A percentile compares a stretch with the other conserved stretches of the same genome.
phyloP scores from a whole-genome alignment of 2,888 invertebrate genomes.

The Apamea sordens region DNA sequence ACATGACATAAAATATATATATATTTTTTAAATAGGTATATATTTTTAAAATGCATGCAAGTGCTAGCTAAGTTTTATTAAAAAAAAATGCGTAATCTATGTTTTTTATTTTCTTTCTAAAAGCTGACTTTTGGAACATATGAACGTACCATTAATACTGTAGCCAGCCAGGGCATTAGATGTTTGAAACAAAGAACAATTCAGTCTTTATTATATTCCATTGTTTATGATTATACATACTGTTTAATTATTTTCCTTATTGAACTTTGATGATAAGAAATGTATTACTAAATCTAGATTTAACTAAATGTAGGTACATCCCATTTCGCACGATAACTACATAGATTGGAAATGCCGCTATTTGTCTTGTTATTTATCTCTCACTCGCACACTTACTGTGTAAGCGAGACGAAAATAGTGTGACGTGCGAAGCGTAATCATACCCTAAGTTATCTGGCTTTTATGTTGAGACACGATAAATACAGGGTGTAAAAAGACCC shows the following conservation, averaged over 20 bases:
- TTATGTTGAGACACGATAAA: background rate
- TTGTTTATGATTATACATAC: conserved; percentile 8
- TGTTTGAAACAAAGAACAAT: conserved; percentile 57
- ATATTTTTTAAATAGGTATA: background rate
- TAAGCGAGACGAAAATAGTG: conserved; percentile 4
- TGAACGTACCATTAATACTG: conserved; percentile 58
- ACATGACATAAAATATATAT: background rate
- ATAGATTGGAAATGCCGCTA: background rate
- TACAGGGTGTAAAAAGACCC: conserved; percentile 1
- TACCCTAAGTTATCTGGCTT: background rate
- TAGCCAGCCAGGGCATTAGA: conserved; percentile 58
- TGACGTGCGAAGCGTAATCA: background rate
- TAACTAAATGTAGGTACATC: background rate
- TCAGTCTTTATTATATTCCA: conserved; percentile 42
- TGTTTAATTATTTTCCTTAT: background rate
- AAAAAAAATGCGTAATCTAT: conserved; percentile 48
- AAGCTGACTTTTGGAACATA: conserved; percentile 53
- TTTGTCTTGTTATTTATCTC: background rate
- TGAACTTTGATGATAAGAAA: background rate
- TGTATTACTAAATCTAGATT: conserved; percentile 6
- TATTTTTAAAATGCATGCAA: conserved; percentile 54
- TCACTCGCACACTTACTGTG: background rate
- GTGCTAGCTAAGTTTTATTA: conserved; percentile 54
- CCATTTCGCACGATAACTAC: background rate
- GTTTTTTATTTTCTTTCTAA: conserved; percentile 45